Base-by-base conservation (phyloP, 2,888 invertebrate genomes). In the Drosophila maculinotata region DNA sequence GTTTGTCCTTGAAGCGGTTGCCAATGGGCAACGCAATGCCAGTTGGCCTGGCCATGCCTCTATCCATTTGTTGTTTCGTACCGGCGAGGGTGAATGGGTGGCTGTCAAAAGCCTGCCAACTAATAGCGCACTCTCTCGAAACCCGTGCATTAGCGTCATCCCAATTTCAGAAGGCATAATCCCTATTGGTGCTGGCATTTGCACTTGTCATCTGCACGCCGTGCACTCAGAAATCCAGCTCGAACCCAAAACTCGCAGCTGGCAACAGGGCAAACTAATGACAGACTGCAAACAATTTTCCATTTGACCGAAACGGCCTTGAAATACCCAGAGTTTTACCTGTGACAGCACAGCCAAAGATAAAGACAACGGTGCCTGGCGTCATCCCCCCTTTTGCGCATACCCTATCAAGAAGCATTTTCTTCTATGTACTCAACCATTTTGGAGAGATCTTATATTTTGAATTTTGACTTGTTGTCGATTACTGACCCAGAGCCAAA, bases 211-310 rank as follows among this genome's bases (percentile, higher is more conserved):
- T 39, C 56, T 53, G 60, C 77, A 69, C 39, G 65, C 39, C 58
- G 48, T 47, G 58, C 63, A 64, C 75, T 69, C 42, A 59, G 64
- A 25, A 56, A 35, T 28, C 14, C 5, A 52, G 8, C 7, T 28
- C 3, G n/a, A 23, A 47, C 36, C 4, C 1, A 9, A 38, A 28
- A 7, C 14, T 25, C 6, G 12, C 8, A 39, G 1, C 15, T 17
- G 25, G 25, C 36, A 49, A 71, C 69, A 49, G 64, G 39, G 17
- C 48, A 53, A 74, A 63, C 54, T 71, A 76, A 77, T 74, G 65
- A 69, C 66, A 79, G 70, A 62, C 54, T 63, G 77, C 63, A 74
- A 77, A 71, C 66, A 77, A 64, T 75, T 83, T 86, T 65, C 49
- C 72, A 75, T 74, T 86, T 76, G 56, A 38, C 44, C 47, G 20